These are phyloP conservation scores for Pseudomyrmex gracilis DNA, from an alignment of 1,140 invertebrate species.

Conservation along the genomic window DNA sequence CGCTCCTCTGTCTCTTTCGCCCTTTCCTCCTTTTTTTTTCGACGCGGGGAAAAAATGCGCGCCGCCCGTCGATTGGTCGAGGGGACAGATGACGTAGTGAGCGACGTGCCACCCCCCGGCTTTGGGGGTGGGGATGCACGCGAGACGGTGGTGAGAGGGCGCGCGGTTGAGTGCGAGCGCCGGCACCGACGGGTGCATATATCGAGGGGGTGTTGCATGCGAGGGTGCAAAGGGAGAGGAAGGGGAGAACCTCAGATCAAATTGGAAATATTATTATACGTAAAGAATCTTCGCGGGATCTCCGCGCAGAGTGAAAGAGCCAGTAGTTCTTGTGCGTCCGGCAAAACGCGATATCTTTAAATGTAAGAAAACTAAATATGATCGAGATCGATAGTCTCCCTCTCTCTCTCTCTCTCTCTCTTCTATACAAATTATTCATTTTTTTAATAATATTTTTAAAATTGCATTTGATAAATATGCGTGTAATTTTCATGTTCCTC, in stretches of 20 bases:
- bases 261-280: slow-evolving; percentile 84
- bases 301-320: slow-evolving; percentile 19
- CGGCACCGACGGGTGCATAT: slow-evolving; percentile 73
- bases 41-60: slow-evolving; percentile 84
- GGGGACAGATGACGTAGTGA: slow-evolving; percentile 86
- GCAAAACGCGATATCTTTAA: background rate
- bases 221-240: slow-evolving; percentile 44
- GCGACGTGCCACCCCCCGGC: slow-evolving; percentile 85
- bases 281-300: slow-evolving; percentile 74
- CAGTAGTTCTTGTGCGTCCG: background rate
- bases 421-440: slow-evolving; percentile 7
- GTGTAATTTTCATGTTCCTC: background rate
- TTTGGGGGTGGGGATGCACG: slow-evolving; percentile 76
- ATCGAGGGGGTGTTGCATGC: slow-evolving; percentile 64
- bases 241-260: slow-evolving; percentile 75
- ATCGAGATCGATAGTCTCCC: slow-evolving; percentile 15
- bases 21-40: slow-evolving; percentile 78
- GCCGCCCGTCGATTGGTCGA: slow-evolving; percentile 85
- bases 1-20: slow-evolving; percentile 64
- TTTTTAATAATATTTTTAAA: background rate
- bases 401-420: no score
- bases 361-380: slow-evolving; percentile 5
- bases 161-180: slow-evolving; percentile 72
- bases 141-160: slow-evolving; percentile 76
- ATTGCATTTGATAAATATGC: background rate